Percentiles rank a stretch among this genome's conserved stretches.
phyloP scores from a whole-genome alignment of 2,797 vertebrate species.

The Steatocranus sp. region DNA sequence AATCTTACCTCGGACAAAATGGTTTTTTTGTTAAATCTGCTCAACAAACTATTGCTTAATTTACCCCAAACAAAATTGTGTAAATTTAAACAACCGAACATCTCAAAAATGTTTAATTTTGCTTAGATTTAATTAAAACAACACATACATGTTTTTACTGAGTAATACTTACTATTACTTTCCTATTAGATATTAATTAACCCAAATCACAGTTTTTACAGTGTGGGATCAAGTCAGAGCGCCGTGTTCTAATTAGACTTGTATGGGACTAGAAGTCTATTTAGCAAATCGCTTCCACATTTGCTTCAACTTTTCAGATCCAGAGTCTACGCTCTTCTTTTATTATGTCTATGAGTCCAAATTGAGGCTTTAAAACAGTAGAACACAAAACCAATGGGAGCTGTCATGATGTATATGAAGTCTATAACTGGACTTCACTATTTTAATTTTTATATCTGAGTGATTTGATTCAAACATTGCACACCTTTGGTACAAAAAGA shows the following conservation, averaged over 20 bases:
- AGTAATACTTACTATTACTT: too few relatives aligned
- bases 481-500: background rate
- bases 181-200: too few relatives aligned
- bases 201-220: too few relatives aligned
- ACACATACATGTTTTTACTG: too few relatives aligned
- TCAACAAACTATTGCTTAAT: too few relatives aligned
- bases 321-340: background rate
- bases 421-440: background rate
- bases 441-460: background rate
- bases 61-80: too few relatives aligned
- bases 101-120: too few relatives aligned
- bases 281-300: accelerated
- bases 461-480: background rate
- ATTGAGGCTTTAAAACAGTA: background rate
- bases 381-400: accelerated
- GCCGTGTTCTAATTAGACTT: background rate
- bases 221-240: background rate
- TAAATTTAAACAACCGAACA: too few relatives aligned
- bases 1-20: too few relatives aligned
- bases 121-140: too few relatives aligned
- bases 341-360: background rate
- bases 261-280: background rate
- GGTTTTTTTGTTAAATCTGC: too few relatives aligned
- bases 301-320: background rate
- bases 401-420: background rate